These are phyloP conservation scores for Ciona savignyi DNA, from an alignment of 23 tunicate species.

Conservation along the genomic window DNA sequence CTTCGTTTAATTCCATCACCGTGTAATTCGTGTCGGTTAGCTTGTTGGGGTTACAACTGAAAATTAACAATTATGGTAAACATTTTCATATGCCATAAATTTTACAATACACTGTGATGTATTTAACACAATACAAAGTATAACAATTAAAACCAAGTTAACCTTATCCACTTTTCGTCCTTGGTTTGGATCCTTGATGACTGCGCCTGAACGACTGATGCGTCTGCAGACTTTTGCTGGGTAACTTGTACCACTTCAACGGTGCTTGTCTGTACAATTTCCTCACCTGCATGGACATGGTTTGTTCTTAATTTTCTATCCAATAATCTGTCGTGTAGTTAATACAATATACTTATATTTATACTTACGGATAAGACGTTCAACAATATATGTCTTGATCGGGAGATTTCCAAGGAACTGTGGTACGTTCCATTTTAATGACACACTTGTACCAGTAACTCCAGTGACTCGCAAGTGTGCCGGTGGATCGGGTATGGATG, in stretches of 20 bases:
- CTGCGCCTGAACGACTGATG: slow-evolving; percentile 5
- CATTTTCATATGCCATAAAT: no score
- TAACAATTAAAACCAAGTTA: no score
- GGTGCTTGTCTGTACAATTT: neutral
- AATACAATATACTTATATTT: neutral
- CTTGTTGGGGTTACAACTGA: slow-evolving; percentile 69
- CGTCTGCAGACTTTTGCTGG: neutral
- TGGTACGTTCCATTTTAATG: slow-evolving; percentile 83
- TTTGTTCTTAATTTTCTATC: no score
- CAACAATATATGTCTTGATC: slow-evolving; percentile 76
- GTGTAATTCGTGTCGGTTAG: slow-evolving; percentile 47
- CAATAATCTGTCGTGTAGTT: neutral
- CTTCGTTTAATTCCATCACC: slow-evolving; percentile 32
- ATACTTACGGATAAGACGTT: slow-evolving; percentile 22
- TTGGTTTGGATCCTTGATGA: slow-evolving; percentile 7
- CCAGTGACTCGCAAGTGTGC: slow-evolving; percentile 43
- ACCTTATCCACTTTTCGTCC: slow-evolving; percentile 14
- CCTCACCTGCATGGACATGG: neutral
- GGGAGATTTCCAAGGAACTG: slow-evolving; percentile 77
- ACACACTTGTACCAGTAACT: slow-evolving; percentile 48
- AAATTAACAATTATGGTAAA: slow-evolving; percentile 6
- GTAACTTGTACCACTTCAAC: neutral
- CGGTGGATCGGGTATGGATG: slow-evolving; percentile 78
- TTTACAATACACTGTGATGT: no score
- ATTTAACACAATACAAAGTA: no score